A percentile compares a stretch with the other conserved stretches of the same genome.
These are phyloP conservation scores for Aspiorhynchus laticeps DNA, from an alignment of 2,113 vertebrate species.

Conservation along the genomic window DNA sequence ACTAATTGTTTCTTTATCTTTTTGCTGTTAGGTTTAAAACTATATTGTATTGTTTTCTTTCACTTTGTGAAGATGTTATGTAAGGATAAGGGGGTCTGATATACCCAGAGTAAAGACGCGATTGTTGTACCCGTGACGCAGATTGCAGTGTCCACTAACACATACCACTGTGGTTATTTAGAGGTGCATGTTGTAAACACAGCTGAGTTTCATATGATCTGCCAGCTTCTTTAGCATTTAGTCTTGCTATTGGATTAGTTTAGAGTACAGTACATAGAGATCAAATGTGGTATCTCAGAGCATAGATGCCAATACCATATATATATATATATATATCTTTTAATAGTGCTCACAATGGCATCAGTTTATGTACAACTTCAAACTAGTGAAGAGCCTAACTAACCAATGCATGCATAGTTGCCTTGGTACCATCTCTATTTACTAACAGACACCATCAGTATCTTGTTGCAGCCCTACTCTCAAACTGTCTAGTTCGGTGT, in stretches of 20 bases:
- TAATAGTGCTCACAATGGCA: not conserved
- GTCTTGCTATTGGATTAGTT: slow-evolving; percentile 61
- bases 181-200: slow-evolving; percentile 40
- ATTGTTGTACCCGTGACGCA: slow-evolving; percentile 50
- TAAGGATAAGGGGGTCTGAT: not conserved
- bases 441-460: not conserved
- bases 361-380: not conserved
- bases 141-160: slow-evolving; percentile 56
- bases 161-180: slow-evolving; percentile 52
- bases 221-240: slow-evolving; percentile 54
- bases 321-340: not conserved
- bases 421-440: not conserved
- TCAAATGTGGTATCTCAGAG: not conserved
- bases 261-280: slow-evolving; percentile 37
- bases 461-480: not conserved
- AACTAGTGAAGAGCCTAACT: not conserved
- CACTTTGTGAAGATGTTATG: not conserved
- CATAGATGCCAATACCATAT: not conserved
- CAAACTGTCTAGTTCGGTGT: not conserved
- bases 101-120: not conserved
- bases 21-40: not conserved
- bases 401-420: not conserved
- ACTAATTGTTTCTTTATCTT: not conserved
- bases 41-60: not conserved
- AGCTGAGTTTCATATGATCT: slow-evolving; percentile 50